Evolutionary conservation across 1,140 invertebrate genomes (phyloP), one percentile per base, ranked within the genome.

Genomic region (Vollenhovia emeryi): DNA sequence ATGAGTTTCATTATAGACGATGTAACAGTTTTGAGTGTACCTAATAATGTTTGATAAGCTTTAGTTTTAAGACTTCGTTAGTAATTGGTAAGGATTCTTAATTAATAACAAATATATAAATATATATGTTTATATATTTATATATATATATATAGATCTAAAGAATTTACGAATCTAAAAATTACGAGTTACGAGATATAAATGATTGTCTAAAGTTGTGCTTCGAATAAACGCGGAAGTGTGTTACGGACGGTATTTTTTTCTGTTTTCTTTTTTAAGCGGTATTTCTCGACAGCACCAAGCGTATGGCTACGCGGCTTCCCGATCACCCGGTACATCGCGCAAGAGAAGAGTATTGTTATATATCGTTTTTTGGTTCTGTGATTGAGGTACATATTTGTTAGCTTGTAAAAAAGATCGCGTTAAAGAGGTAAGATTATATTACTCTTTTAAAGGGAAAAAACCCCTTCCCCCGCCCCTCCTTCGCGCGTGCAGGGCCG

Each of bases 321-420:
- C 50, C 78, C 78, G 78, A 82, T 82, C 78, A 82, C 66, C 78
- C 66, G n/a, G 92, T 91, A 92, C 86, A 86, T 83, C 89, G 90
- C 84, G 84, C 89, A 89, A 91, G 91, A 93, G 89, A 84, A 92
- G 92, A 94, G 91, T 92, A 93, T 94, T 93, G 92, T 94, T 94
- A 93, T 79, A 79, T 80, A 82, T 93, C 91, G 92, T 92, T 95
- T 57, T 82, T 95, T 95, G 93, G 93, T 95, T 94, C 93, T 94
- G 93, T 94, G 93, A 95, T 95, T 95, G 93, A 93, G 92, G 92
- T 94, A 93, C 89, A 93, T 94, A 94, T 95, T 95, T 93, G 92
- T 94, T 94, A 94, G 92, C 92, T 93, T 95, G 93, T 95, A 94
- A 93, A 94, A 94, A 93, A 92, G 50, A n/a, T n/a, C 30, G 75